phyloP scores from a whole-genome alignment of 2,797 vertebrate species.

The Hydrophis major region DNA sequence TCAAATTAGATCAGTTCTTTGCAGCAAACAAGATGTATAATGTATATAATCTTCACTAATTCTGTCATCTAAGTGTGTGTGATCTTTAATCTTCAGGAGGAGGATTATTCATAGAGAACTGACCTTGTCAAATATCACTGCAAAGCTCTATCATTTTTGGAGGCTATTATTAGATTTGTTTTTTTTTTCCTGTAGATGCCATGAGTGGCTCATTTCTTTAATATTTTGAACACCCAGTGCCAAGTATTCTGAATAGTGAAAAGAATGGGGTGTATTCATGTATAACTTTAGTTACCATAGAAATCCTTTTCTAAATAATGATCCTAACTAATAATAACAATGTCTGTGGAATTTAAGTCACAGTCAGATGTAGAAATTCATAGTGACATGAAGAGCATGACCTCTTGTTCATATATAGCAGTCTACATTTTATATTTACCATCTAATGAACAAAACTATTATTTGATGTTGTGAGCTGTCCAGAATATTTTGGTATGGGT shows the following conservation, averaged over 20 bases:
- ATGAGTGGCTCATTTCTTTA: neutral
- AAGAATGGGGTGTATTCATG: neutral
- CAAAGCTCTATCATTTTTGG: slow-evolving; percentile 25
- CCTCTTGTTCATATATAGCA: neutral
- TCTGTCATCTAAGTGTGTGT: slow-evolving; percentile 48
- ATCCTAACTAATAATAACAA: neutral
- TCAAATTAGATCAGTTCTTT: slow-evolving; percentile 56
- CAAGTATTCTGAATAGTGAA: neutral
- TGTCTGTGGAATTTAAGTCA: neutral
- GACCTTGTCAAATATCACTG: slow-evolving; percentile 30
- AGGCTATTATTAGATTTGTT: neutral
- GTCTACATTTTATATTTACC: neutral
- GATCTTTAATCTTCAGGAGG: slow-evolving; percentile 59
- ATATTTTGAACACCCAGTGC: neutral
- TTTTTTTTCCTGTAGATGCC: neutral
- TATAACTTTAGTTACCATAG: neutral
- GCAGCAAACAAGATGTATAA: slow-evolving; percentile 31
- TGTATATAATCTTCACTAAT: slow-evolving; percentile 52
- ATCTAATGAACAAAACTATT: neutral
- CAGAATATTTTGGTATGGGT: neutral
- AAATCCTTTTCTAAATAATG: neutral
- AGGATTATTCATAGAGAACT: slow-evolving; percentile 53
- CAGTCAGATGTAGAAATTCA: neutral
- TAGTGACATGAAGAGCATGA: neutral
- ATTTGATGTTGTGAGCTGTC: neutral